phyloP scores from a whole-genome alignment of 1,140 invertebrate genomes.

The Phymastichus coffea region DNA sequence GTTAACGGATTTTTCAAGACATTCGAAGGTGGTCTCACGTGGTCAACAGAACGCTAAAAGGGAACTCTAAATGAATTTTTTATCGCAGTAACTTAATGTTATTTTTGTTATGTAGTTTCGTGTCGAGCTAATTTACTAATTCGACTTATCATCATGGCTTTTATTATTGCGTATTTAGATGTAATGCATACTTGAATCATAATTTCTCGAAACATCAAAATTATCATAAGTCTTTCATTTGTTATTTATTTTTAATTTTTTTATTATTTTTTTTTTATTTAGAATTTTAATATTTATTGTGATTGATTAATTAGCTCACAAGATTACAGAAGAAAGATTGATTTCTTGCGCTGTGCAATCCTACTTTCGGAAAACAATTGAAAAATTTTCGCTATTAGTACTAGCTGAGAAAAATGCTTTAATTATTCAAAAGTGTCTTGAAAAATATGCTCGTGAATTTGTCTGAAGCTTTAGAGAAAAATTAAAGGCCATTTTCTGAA shows the following conservation, averaged over 20 bases:
- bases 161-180: no score
- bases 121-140: constrained; percentile 18
- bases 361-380: constrained; percentile 9
- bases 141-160: no score
- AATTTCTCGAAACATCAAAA: not conserved
- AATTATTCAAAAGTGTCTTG: constrained; percentile 31
- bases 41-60: not conserved
- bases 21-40: not conserved
- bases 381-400: constrained; percentile 16
- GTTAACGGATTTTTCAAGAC: not conserved
- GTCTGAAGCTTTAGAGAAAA: constrained; percentile 18
- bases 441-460: constrained; percentile 28
- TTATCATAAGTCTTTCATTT: constrained; percentile 4
- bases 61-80: constrained; percentile 1
- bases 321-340: not conserved
- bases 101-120: constrained; percentile 22
- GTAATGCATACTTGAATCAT: not conserved
- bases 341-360: constrained; percentile 19
- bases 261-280: no score
- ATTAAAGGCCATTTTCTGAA: constrained; percentile 21
- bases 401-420: constrained; percentile 18
- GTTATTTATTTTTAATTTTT: no score
- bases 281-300: constrained; percentile 12
- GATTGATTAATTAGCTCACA: constrained; percentile 2
- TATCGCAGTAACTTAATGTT: not conserved